Evolutionary conservation across 2,888 invertebrate genomes (phyloP).

Genomic region (Rhodophaea formosa): DNA sequence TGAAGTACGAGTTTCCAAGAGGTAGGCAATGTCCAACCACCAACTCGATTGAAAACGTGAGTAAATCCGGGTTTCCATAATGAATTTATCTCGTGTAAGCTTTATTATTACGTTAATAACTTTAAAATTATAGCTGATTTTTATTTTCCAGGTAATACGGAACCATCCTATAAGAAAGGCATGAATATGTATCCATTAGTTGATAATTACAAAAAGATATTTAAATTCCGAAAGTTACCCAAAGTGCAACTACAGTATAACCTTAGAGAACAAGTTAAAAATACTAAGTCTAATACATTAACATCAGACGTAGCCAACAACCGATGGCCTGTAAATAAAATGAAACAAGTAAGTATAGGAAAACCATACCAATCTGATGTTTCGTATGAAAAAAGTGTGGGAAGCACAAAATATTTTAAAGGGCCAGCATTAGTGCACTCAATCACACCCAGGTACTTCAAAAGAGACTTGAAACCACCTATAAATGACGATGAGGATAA

Average conservation of each 20-base stretch:
- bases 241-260: slow-evolving; percentile 61
- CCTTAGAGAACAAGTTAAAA: slow-evolving; percentile 59
- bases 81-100: too few species aligned
- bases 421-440: slow-evolving; percentile 16
- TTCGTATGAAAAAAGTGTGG: background rate
- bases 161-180: slow-evolving; percentile 23
- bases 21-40: too few species aligned
- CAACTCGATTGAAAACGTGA: too few species aligned
- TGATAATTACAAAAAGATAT: slow-evolving; percentile 51
- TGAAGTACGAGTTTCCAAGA: too few species aligned
- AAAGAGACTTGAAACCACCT: slow-evolving; percentile 43
- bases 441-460: slow-evolving; percentile 46
- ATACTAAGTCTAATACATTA: slow-evolving; percentile 50
- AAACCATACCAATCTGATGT: background rate
- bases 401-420: slow-evolving; percentile 24
- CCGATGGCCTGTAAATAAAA: slow-evolving; percentile 49
- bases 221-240: slow-evolving; percentile 56
- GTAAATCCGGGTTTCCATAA: too few species aligned
- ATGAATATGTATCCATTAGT: slow-evolving; percentile 50
- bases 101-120: too few species aligned
- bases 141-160: slow-evolving; percentile 25
- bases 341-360: background rate
- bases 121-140: background rate
- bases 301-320: slow-evolving; percentile 49
- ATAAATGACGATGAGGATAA: slow-evolving; percentile 37